phyloP scores from a whole-genome alignment of 2,888 invertebrate genomes.

The Gerris lacustris region DNA sequence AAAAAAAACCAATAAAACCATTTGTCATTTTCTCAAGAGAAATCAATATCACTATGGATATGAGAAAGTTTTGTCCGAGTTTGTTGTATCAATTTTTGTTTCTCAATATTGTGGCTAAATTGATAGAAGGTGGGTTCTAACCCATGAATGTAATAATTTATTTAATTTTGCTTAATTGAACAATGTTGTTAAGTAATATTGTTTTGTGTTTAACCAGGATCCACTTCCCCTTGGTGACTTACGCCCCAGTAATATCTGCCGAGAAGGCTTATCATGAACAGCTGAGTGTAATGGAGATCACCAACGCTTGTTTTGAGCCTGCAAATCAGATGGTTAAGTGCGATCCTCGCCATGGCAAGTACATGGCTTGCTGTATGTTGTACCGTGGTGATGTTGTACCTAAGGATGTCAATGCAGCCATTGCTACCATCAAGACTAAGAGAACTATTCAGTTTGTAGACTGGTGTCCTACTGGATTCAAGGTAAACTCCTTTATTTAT shows the following conservation, averaged over 20 bases:
- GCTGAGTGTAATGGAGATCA: conserved; percentile 45
- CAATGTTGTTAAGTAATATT: not conserved
- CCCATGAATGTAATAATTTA: not conserved
- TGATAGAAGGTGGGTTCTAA: too few relatives aligned
- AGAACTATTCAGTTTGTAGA: conserved; percentile 44
- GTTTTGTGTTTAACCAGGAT: conserved; percentile 36
- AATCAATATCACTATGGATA: too few relatives aligned
- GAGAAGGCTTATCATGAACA: conserved; percentile 46
- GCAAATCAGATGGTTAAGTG: conserved; percentile 45
- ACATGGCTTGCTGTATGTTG: conserved; percentile 46
- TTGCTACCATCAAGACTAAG: conserved; percentile 49
- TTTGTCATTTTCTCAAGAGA: too few relatives aligned
- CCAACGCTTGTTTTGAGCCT: conserved; percentile 49
- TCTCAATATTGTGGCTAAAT: too few relatives aligned
- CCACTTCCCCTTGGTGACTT: conserved; percentile 48
- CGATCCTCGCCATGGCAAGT: conserved; percentile 40
- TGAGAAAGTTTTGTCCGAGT: too few relatives aligned
- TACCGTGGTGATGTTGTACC: conserved; percentile 51
- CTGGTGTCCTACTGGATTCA: conserved; percentile 38
- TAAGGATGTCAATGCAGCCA: conserved; percentile 48
- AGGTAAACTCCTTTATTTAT: conserved; percentile 30
- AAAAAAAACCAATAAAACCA: too few relatives aligned
- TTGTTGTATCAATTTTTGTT: too few relatives aligned
- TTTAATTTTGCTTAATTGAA: not conserved
- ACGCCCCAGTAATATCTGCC: conserved; percentile 45